These are phyloP conservation scores for Steinernema carpocapsae DNA, from an alignment of 2,888 invertebrate species.

Conservation along the genomic window DNA sequence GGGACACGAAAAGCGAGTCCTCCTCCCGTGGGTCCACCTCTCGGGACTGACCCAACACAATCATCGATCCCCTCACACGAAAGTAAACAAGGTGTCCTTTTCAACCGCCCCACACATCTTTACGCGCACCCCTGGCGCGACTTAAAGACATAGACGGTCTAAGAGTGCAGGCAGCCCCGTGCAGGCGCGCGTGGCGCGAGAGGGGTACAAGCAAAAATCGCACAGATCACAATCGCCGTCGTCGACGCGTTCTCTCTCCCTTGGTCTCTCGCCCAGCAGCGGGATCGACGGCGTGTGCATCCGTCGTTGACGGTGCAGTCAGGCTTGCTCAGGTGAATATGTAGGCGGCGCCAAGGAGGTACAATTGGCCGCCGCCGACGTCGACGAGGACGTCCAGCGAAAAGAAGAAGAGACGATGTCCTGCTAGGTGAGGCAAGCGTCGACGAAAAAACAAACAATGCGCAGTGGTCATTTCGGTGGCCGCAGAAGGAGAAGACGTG, in stretches of 20 bases:
- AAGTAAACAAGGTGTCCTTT: slow-evolving; percentile 33
- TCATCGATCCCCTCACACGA: slow-evolving; percentile 27
- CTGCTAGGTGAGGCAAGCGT: slow-evolving; percentile 1
- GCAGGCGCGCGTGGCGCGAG: slow-evolving; percentile 8
- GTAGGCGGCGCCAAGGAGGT: slow-evolving; percentile 31
- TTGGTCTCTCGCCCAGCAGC: too few relatives aligned
- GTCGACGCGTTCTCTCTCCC: neutral
- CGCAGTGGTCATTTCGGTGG: slow-evolving; percentile 9
- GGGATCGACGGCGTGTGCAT: slow-evolving; percentile 25
- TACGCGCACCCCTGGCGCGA: neutral
- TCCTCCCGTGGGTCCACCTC: too few relatives aligned
- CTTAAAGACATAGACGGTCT: neutral
- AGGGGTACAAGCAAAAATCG: neutral
- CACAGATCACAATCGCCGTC: neutral
- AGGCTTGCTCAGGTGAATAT: slow-evolving; percentile 21
- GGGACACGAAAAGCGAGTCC: too few relatives aligned
- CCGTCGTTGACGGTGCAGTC: neutral
- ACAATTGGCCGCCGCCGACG: neutral
- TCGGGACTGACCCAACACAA: slow-evolving; percentile 13
- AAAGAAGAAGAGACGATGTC: neutral
- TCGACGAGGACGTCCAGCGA: neutral
- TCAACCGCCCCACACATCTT: slow-evolving; percentile 2
- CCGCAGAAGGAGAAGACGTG: neutral
- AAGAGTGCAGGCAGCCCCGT: slow-evolving; percentile 16
- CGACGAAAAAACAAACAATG: slow-evolving; percentile 23